Percentiles rank a stretch among this genome's conserved stretches.
Conservation (phyloP, 37 sponge, comb jelly and placozoan genomes). For the Oscarella lobularis region DNA sequence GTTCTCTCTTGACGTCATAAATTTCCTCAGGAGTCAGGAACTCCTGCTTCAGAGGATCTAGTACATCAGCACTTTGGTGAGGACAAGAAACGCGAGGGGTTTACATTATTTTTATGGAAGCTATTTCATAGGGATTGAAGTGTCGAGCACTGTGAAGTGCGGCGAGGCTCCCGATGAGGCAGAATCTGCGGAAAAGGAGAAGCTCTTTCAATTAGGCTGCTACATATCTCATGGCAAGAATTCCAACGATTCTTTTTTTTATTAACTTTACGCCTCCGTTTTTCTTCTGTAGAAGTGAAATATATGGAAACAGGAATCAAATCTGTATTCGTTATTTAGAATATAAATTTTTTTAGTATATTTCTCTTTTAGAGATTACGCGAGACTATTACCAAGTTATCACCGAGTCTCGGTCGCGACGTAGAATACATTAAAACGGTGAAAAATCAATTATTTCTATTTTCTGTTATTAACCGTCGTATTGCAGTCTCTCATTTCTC, state of each 20-base stretch:
- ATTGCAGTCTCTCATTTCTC: conserved; percentile 38
- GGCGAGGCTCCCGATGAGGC: conserved; percentile 57
- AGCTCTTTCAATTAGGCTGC: conserved; percentile 62
- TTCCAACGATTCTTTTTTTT: no score
- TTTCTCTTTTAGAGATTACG: conserved; percentile 50
- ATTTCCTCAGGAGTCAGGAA: no score
- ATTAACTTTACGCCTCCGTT: background rate
- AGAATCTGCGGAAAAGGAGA: conserved; percentile 47
- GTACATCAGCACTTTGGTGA: no score
- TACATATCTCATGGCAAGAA: conserved; percentile 43
- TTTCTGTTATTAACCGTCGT: background rate
- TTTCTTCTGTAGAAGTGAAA: conserved; percentile 50
- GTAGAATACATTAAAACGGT: conserved; percentile 73
- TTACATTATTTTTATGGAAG: no score
- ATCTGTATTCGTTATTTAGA: conserved; percentile 25
- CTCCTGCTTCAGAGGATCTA: no score
- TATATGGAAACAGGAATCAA: conserved; percentile 66
- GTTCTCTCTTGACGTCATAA: no score
- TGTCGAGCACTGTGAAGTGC: conserved; percentile 36
- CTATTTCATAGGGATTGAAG: background rate
- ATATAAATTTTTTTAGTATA: background rate
- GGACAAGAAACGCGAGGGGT: no score
- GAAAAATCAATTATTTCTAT: no score
- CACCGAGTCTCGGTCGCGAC: conserved; percentile 58
- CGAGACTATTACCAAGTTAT: conserved; percentile 67